Conservation (phyloP, 2,888 invertebrate genomes). For the Emmelina monodactyla region DNA sequence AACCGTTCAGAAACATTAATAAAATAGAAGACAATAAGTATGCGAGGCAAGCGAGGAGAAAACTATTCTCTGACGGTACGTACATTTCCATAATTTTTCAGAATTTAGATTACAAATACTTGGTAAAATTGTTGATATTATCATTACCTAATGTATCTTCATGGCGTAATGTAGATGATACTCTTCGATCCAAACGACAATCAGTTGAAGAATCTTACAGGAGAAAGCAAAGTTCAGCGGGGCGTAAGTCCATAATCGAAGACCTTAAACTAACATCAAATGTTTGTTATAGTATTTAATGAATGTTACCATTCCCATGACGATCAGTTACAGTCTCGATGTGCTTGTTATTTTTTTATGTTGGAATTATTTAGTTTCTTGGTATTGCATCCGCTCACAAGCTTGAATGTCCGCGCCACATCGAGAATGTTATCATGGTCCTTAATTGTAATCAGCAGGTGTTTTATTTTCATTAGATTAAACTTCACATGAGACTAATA, state of each 20-base stretch:
- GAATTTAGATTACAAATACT: neutral
- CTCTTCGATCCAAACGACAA: constrained; percentile 52
- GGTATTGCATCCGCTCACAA: constrained; percentile 49
- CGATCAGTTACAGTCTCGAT: constrained; percentile 41
- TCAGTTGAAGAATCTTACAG: constrained; percentile 62
- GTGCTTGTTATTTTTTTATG: constrained; percentile 48
- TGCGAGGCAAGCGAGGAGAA: constrained; percentile 60
- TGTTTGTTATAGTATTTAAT: neutral
- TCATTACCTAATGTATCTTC: neutral
- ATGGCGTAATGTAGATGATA: too few relatives aligned
- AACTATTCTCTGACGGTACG: constrained; percentile 79
- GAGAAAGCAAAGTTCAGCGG: constrained; percentile 70
- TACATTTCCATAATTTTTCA: constrained; percentile 21
- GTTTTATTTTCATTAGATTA: too few relatives aligned
- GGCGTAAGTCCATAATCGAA: constrained; percentile 66
- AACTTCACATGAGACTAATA: too few relatives aligned
- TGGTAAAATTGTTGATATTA: too few relatives aligned
- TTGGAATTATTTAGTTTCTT: constrained; percentile 18
- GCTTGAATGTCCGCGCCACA: constrained; percentile 48
- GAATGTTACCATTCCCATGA: constrained; percentile 17
- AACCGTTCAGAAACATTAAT: constrained; percentile 81
- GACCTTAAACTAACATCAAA: constrained; percentile 16
- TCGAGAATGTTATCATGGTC: constrained; percentile 61
- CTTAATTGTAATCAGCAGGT: too few relatives aligned
- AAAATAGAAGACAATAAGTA: constrained; percentile 69